phyloP scores from a whole-genome alignment of 2,888 invertebrate species.

The Cyclophora albipunctata region DNA sequence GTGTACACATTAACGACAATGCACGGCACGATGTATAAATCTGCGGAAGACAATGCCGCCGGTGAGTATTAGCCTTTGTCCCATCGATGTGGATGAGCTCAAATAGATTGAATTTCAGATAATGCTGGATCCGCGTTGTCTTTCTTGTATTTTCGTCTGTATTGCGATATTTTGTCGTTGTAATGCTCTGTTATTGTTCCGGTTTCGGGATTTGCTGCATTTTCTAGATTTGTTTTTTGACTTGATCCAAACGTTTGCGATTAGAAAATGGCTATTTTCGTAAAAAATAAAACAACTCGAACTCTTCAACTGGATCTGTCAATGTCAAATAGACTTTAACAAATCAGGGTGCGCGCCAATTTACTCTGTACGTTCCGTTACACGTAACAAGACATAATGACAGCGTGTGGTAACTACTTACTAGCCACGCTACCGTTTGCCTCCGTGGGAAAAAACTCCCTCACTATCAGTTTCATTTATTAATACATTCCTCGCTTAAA shows the following conservation, averaged over 20 bases:
- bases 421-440: slow-evolving; percentile 10
- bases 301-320: background rate
- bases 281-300: too few species aligned
- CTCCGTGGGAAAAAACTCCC: slow-evolving; percentile 9
- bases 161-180: slow-evolving; percentile 29
- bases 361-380: slow-evolving; percentile 4
- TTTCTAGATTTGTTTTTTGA: background rate
- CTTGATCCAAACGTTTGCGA: background rate
- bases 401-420: slow-evolving; percentile 3
- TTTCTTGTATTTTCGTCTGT: slow-evolving; percentile 53
- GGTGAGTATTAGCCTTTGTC: slow-evolving; percentile 60
- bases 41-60: slow-evolving; percentile 59
- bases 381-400: slow-evolving; percentile 10
- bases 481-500: too few species aligned
- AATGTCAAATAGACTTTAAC: too few species aligned
- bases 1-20: slow-evolving; percentile 66
- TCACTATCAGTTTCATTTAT: slow-evolving; percentile 9
- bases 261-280: background rate
- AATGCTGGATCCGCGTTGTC: slow-evolving; percentile 49
- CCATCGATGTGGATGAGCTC: slow-evolving; percentile 62
- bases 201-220: too few species aligned
- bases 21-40: slow-evolving; percentile 60
- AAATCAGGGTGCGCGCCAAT: background rate
- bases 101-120: slow-evolving; percentile 71
- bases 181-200: slow-evolving; percentile 4